phyloP scores from a whole-genome alignment of 2,888 invertebrate species.

The Athalia cordata region DNA sequence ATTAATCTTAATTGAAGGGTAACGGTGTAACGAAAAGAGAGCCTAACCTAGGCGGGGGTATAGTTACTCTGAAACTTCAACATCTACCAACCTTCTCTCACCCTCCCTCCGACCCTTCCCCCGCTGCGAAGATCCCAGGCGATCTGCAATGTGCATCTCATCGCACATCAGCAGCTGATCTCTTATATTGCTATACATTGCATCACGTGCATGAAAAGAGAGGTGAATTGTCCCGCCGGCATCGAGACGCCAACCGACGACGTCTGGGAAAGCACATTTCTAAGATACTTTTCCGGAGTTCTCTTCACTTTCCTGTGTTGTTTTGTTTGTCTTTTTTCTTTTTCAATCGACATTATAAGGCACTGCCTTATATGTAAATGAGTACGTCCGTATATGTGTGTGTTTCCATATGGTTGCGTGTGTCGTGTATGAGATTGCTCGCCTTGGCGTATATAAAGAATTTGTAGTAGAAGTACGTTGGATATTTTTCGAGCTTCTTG shows the following conservation, averaged over 20 bases:
- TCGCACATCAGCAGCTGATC: too few species aligned
- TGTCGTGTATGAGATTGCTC: too few species aligned
- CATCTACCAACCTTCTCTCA: not conserved
- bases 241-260: slow-evolving; percentile 7
- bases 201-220: not conserved
- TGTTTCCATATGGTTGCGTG: too few species aligned
- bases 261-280: slow-evolving; percentile 1
- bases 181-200: too few species aligned
- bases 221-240: slow-evolving; percentile 6
- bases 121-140: too few species aligned
- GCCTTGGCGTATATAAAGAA: not conserved
- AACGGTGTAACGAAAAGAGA: slow-evolving; percentile 29
- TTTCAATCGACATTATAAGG: not conserved
- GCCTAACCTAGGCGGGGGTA: not conserved
- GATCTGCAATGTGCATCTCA: too few species aligned
- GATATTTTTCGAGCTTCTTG: slow-evolving; percentile 17
- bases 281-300: not conserved
- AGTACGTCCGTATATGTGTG: too few species aligned
- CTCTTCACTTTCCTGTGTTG: not conserved
- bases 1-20: slow-evolving; percentile 39
- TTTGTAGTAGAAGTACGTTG: not conserved
- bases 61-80: not conserved
- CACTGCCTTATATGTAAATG: not conserved
- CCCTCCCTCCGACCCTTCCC: not conserved
- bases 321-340: not conserved